phyloP scores from a whole-genome alignment of 2,797 vertebrate species.

The Chloroceryle inda region DNA sequence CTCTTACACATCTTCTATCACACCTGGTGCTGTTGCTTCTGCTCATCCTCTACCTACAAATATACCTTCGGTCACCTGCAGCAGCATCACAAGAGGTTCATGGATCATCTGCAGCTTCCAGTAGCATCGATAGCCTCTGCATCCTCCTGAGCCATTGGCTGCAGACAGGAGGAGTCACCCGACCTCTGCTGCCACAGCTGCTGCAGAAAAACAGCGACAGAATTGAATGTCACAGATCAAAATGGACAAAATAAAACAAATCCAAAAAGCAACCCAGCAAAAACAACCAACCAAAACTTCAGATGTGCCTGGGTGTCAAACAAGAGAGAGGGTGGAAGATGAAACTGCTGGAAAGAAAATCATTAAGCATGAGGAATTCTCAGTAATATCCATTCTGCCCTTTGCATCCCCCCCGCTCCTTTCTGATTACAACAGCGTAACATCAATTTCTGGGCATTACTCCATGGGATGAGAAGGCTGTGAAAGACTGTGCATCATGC shows the following conservation, averaged over 20 bases:
- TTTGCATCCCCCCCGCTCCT: background rate
- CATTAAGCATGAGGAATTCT: background rate
- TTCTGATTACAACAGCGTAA: background rate
- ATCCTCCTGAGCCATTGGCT: background rate
- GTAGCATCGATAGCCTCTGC: background rate
- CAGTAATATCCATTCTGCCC: background rate
- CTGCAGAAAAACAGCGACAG: background rate
- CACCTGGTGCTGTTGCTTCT: background rate
- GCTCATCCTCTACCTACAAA: background rate
- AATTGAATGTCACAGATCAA: background rate
- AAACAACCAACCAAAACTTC: too few relatives aligned
- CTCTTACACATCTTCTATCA: background rate
- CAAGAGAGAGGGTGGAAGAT: background rate
- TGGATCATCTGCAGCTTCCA: background rate
- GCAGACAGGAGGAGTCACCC: background rate
- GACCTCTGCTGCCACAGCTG: background rate
- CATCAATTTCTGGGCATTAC: constrained; percentile 50
- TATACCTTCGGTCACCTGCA: rapidly evolving
- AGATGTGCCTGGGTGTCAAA: background rate
- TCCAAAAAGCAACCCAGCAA: too few relatives aligned
- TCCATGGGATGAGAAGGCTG: constrained; percentile 43
- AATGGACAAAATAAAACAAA: background rate
- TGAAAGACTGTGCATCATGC: constrained; percentile 36
- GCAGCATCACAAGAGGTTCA: background rate
- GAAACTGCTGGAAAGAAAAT: background rate